Evolutionary conservation across 2,888 invertebrate species (phyloP).

Genomic region (Drosophila paranaensis): DNA sequence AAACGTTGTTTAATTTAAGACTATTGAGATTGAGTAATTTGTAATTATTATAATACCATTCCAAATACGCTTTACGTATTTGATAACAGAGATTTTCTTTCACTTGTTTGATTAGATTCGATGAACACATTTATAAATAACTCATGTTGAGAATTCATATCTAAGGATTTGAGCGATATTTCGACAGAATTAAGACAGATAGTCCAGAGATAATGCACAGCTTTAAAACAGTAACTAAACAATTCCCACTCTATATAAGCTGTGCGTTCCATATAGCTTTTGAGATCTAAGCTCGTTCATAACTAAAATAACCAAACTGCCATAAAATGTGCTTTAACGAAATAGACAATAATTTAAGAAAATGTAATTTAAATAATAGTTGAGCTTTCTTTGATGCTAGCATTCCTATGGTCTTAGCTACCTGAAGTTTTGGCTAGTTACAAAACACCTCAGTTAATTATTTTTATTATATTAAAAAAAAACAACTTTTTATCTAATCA

Average conservation of each 20-base stretch:
- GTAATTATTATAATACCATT: constrained; percentile 46
- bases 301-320: constrained; percentile 12
- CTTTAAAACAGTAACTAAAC: too few relatives aligned
- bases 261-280: constrained; percentile 12
- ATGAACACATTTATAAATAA: constrained; percentile 43
- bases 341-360: not conserved
- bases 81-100: constrained; percentile 33
- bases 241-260: constrained; percentile 5
- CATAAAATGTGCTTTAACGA: not conserved
- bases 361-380: constrained; percentile 10
- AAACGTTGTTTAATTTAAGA: constrained; percentile 62
- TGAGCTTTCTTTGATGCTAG: constrained; percentile 1
- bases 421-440: constrained; percentile 7
- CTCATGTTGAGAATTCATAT: constrained; percentile 19
- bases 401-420: constrained; percentile 18
- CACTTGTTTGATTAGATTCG: constrained; percentile 29
- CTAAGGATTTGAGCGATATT: constrained; percentile 39
- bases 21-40: constrained; percentile 64
- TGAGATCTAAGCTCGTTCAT: constrained; percentile 24
- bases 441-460: constrained; percentile 10
- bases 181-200: constrained; percentile 34
- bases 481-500: constrained; percentile 5
- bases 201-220: not conserved
- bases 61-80: constrained; percentile 49
- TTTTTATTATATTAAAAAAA: constrained; percentile 9